Evolutionary conservation across 2,113 vertebrate species (phyloP), one percentile per base, ranked within the genome.

Genomic region (Agapornis roseicollis): DNA sequence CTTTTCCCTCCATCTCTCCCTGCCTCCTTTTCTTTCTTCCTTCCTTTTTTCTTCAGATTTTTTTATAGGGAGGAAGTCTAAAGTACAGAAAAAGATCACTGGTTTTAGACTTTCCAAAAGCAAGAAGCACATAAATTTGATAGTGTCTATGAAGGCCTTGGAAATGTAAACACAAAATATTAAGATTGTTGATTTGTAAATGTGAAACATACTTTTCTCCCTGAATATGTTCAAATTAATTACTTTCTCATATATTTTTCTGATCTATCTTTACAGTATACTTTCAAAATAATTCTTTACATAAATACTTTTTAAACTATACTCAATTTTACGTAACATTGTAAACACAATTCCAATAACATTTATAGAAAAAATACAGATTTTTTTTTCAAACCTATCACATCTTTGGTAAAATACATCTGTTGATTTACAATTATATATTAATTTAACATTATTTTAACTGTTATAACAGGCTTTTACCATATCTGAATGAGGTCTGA

Each of bases 341-440:
- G 9, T n/a, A 68, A 46, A 37, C 3, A 47, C 8, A 22, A 7
- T 60, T 72, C 20, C 17, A 65, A 29, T 68, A 80, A 60, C 0
- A 39, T 15, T 52, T 65, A n/a, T 7, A 53, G 11, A 10, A 79
- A 72, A 65, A 61, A 37, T 2, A 33, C 0, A 28, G 2, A 0
- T 49, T 42, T 69, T 35, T 69, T 35, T 84, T 82, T 52, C 35
- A 68, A 71, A 17, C 2, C 1, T 41, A 2, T n/a, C 3, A 15
- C 4, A 31, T 65, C 4, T 63, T 42, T 3, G 3, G 46, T 42
- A n/a, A 44, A 37, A 23, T 1, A 1, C 6, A 31, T 11, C 4
- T 58, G 5, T 49, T 82, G 24, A 24, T 80, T 85, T 72, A 23
- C 6, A 49, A 76, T 55, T 56, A 22, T 25, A 14, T 1, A 6